Conservation (phyloP, 2,797 vertebrate species). For the Moxostoma hubbsi region DNA sequence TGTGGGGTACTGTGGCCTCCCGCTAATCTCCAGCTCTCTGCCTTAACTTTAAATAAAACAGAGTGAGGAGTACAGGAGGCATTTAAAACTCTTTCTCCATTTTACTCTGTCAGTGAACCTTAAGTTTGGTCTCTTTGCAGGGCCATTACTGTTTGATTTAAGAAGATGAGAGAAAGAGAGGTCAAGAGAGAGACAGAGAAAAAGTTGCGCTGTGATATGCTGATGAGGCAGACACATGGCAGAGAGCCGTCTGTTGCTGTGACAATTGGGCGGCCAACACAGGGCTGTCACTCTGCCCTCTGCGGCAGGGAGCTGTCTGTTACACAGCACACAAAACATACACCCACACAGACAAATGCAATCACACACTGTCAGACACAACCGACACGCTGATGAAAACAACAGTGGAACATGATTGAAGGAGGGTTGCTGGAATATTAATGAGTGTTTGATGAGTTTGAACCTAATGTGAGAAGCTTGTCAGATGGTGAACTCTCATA, state of each 20-base stretch:
- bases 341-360: constrained; percentile 7
- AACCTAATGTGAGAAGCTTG: neutral
- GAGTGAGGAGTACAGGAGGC: neutral
- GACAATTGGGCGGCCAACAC: constrained; percentile 51
- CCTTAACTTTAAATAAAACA: constrained; percentile 43
- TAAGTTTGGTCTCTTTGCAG: constrained; percentile 15
- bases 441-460: neutral
- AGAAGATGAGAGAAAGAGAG: constrained; percentile 39
- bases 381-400: constrained; percentile 5
- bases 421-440: neutral
- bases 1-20: constrained; percentile 10
- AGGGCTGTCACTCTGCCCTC: constrained; percentile 36
- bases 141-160: constrained; percentile 53
- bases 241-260: constrained; percentile 50
- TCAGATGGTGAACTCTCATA: constrained; percentile 1
- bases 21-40: constrained; percentile 18
- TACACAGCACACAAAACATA: constrained; percentile 23
- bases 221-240: constrained; percentile 56
- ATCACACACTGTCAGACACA: constrained; percentile 16
- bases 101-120: constrained; percentile 34
- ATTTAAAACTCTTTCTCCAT: constrained; percentile 26
- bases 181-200: constrained; percentile 21
- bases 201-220: constrained; percentile 50
- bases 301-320: constrained; percentile 49
- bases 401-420: neutral